Evolutionary conservation across 2,113 vertebrate species (phyloP).

Genomic region (Saimiri boliviensis): DNA sequence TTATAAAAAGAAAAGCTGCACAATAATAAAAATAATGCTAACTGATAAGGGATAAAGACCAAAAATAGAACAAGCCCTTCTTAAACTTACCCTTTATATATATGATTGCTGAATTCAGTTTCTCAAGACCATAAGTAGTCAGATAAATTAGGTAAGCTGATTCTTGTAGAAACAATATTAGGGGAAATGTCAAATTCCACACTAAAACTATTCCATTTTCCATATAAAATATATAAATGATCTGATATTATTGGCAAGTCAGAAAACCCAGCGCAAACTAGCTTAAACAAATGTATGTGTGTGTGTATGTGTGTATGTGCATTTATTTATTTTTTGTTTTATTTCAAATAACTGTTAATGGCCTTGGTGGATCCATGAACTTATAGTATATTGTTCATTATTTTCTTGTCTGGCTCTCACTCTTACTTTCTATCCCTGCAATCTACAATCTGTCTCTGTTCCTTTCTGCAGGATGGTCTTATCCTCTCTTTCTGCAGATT

Average conservation of each 20-base stretch:
- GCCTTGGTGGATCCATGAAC: too few species aligned
- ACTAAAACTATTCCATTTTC: background rate
- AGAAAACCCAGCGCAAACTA: background rate
- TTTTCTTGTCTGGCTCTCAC: background rate
- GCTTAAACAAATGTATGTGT: background rate
- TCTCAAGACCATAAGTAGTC: background rate
- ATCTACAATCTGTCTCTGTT: background rate
- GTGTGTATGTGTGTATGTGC: background rate
- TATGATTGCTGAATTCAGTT: background rate
- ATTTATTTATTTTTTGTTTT: background rate
- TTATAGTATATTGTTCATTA: background rate
- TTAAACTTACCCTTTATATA: background rate
- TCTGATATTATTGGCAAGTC: background rate
- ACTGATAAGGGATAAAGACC: too few species aligned
- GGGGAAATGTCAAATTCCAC: background rate
- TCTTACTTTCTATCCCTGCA: background rate
- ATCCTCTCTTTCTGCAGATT: background rate
- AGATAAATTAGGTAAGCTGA: background rate
- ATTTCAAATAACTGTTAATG: background rate
- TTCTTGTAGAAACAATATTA: background rate
- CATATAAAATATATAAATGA: background rate
- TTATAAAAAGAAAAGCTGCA: background rate
- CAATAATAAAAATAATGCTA: background rate
- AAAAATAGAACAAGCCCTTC: background rate
- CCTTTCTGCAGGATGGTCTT: background rate